Conservation (phyloP, 2,797 vertebrate species). For the Macropus fuliginosus region DNA sequence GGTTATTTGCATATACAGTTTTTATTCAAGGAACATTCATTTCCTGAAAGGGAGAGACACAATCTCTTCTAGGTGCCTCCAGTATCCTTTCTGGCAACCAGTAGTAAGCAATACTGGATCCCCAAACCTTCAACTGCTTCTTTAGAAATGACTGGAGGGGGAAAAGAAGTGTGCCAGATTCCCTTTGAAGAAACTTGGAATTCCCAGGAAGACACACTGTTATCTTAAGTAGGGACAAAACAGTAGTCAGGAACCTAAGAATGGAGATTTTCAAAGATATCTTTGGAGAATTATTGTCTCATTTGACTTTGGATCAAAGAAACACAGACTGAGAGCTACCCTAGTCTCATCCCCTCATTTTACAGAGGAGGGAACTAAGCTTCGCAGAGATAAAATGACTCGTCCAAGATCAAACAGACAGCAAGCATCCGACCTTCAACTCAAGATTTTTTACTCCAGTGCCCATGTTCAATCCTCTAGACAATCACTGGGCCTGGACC, state of each 20-base stretch:
- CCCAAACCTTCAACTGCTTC: neutral
- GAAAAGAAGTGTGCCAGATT: neutral
- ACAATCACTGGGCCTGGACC: neutral
- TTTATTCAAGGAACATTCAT: neutral
- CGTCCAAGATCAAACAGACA: too few species aligned
- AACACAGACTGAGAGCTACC: neutral
- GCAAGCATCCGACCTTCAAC: too few species aligned
- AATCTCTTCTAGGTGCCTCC: neutral
- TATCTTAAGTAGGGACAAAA: neutral
- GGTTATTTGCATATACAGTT: neutral
- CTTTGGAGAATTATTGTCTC: neutral
- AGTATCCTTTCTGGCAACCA: neutral
- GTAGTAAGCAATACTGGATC: neutral
- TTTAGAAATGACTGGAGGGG: neutral
- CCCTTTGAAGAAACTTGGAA: neutral
- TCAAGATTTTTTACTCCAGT: too few species aligned
- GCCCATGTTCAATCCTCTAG: too few species aligned
- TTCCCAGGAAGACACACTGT: neutral
- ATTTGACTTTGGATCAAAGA: neutral
- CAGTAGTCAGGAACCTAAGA: neutral
- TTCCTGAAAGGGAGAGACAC: neutral
- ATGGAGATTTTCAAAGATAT: neutral
- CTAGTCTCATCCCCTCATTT: neutral
- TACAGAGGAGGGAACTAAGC: neutral
- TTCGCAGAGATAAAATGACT: neutral